These are phyloP conservation scores for Seriola aureovittata DNA, from an alignment of 2,113 vertebrate genomes.

Conservation along the genomic window DNA sequence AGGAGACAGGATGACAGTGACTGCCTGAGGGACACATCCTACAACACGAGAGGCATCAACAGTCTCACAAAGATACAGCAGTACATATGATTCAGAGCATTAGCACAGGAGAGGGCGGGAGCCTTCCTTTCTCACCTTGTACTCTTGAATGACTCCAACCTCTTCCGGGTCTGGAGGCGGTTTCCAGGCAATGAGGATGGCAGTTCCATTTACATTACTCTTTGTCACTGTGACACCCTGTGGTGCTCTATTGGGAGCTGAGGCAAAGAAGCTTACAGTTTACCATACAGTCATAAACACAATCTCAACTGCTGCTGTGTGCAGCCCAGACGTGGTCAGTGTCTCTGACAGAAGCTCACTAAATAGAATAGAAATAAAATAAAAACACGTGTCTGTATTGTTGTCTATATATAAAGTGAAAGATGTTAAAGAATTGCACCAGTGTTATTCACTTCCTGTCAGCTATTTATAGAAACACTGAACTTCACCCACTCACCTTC, in stretches of 20 bases:
- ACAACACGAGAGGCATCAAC: constrained; percentile 26
- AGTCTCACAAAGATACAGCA: constrained; percentile 35
- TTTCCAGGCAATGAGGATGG: constrained; percentile 96
- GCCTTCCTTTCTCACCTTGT: constrained; percentile 87
- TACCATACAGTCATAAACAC: constrained; percentile 19
- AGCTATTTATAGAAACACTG: background rate
- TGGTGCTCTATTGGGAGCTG: constrained; percentile 93
- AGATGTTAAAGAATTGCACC: background rate
- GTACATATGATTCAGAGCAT: constrained; percentile 22
- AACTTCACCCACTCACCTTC: constrained; percentile 85
- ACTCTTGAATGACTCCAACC: constrained; percentile 94
- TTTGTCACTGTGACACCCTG: constrained; percentile 94
- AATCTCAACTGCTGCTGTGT: background rate
- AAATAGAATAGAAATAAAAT: background rate
- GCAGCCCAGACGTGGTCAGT: background rate
- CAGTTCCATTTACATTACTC: constrained; percentile 92
- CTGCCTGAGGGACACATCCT: constrained; percentile 43
- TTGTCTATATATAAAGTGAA: background rate
- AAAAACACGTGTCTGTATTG: background rate
- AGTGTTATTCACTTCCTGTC: background rate
- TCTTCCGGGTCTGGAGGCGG: constrained; percentile 91
- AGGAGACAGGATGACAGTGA: constrained; percentile 50
- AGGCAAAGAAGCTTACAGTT: constrained; percentile 48
- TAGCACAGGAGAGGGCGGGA: background rate
- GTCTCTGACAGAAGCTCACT: background rate